Conservation (phyloP, 2,113 vertebrate species). For the Brachyistius frenatus region DNA sequence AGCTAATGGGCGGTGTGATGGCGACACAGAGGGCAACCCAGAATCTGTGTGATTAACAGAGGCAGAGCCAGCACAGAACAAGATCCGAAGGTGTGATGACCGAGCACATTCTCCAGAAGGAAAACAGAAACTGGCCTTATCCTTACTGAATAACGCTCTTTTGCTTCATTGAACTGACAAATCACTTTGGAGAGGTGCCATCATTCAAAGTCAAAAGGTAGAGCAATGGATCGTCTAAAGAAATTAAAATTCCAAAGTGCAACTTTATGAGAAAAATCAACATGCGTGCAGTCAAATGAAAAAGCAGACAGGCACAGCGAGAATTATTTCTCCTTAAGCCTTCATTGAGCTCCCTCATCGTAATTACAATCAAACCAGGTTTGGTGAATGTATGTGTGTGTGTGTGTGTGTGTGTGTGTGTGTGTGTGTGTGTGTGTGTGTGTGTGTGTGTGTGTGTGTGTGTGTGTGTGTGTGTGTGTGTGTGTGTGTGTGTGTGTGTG, state of each 20-base stretch:
- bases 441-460: conserved; percentile 10
- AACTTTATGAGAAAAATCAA: conserved; percentile 53
- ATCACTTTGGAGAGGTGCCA: conserved; percentile 78
- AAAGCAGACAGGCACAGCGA: conserved; percentile 47
- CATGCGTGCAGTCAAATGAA: conserved; percentile 52
- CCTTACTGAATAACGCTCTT: conserved; percentile 35
- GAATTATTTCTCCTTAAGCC: conserved; percentile 48
- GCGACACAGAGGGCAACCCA: conserved; percentile 48
- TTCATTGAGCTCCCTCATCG: conserved; percentile 37
- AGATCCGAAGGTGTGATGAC: conserved; percentile 52
- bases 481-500: too few species aligned
- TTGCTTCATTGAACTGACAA: conserved; percentile 79
- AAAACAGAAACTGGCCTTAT: conserved; percentile 51
- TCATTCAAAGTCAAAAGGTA: conserved; percentile 72
- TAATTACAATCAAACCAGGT: conserved; percentile 65
- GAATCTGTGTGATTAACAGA: conserved; percentile 40
- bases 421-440: background rate
- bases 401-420: too few species aligned
- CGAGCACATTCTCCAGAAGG: conserved; percentile 3
- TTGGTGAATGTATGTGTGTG: conserved; percentile 9
- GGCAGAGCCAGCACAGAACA: conserved; percentile 16
- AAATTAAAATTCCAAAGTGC: conserved; percentile 67
- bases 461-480: background rate
- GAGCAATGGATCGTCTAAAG: conserved; percentile 47
- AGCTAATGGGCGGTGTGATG: conserved; percentile 64